Percentiles rank a stretch among this genome's conserved stretches.
phyloP scores from a whole-genome alignment of 1,140 invertebrate species.

The Formica selysi region DNA sequence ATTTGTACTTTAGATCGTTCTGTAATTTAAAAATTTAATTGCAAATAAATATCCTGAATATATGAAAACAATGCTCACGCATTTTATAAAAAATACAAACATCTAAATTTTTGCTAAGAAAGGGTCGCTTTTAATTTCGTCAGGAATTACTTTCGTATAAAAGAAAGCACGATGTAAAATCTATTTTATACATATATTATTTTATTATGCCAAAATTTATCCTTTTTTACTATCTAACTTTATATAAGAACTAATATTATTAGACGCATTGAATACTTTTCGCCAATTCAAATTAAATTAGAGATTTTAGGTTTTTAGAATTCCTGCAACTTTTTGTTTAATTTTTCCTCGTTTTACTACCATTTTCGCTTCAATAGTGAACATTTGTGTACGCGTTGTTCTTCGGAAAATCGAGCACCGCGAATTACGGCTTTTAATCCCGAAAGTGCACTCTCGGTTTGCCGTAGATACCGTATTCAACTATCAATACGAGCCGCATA shows the following conservation, averaged over 20 bases:
- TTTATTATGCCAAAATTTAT: neutral
- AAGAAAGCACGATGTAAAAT: neutral
- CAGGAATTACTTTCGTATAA: neutral
- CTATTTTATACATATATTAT: neutral
- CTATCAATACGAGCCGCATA: neutral
- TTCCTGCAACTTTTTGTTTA: neutral
- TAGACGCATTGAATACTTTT: neutral
- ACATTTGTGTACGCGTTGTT: neutral
- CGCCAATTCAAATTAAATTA: neutral
- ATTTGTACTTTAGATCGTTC: neutral
- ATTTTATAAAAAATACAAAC: neutral
- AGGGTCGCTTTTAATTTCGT: neutral
- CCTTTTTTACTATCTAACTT: neutral
- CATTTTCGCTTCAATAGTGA: neutral
- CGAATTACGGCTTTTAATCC: constrained; percentile 10
- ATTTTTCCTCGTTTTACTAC: neutral
- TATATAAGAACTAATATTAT: constrained; percentile 10
- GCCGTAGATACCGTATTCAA: neutral
- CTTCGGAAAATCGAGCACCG: neutral
- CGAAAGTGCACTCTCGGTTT: neutral
- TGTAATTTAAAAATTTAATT: neutral
- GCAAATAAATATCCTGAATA: neutral
- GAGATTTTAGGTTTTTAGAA: neutral
- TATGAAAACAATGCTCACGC: neutral
- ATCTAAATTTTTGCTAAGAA: neutral